Base-by-base conservation (phyloP, 2,113 vertebrate genomes). In the Rhegmatorhina hoffmannsi region DNA sequence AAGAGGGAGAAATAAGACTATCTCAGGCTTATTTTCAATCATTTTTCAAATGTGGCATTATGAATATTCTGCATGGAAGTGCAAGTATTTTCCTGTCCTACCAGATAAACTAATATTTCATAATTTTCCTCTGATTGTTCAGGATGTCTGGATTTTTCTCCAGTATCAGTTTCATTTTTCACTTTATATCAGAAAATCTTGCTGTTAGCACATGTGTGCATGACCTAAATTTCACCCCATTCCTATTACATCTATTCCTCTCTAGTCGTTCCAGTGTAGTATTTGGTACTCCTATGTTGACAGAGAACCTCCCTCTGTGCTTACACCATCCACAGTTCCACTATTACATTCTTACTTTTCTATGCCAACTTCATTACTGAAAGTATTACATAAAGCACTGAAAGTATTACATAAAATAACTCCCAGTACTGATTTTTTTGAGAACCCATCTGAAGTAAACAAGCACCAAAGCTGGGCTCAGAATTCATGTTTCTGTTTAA, bases 141-240 rank as follows among this genome's bases (percentile, higher is more conserved):
- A 34, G 34, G 31, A 15, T n/a, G 40, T 81, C 70, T 94, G 80
- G 4, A 28, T 78, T 94, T 84, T 84, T 80, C 33, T 72, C 73
- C 60, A 70, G 31, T 67, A 74, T 83, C 68, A 53, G 50, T 58
- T 80, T 72, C 36, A 59, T 70, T 90, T 87, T 59, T 84, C 60
- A 84, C 40, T 83, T 94, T 53, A 26, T 78, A 89, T 88, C 55
- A 88, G 75, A 93, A 94, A 78, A 77, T 74, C 59, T 77, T 92
- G 60, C 69, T 84, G 53, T 69, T 90, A 95, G 76, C 55, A 77
- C n/a, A 29, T 47, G 62, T 66, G 62, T 77, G 72, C 40, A 43
- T 86, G 83, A 92, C 91, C 92, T 75, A 67, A 80, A 86, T 72
- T 86, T 95, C 92, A 94, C 60, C 83, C 34, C 59, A 25, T 70